Percentiles rank a stretch among this genome's conserved stretches.
Conservation (phyloP, 2,797 vertebrate genomes). For the Arremon aurantiirostris region DNA sequence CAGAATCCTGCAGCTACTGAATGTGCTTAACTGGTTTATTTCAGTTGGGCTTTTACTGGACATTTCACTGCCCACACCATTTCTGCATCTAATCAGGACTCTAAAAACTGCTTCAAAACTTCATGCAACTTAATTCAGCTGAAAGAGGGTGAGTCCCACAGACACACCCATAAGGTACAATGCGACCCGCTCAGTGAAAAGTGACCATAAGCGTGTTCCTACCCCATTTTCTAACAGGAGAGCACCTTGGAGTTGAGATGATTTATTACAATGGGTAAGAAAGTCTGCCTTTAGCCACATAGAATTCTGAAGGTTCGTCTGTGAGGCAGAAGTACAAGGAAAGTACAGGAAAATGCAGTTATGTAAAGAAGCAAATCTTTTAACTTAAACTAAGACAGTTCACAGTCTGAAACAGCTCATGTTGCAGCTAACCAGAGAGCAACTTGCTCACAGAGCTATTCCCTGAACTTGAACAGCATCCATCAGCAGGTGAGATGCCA, state of each 20-base stretch:
- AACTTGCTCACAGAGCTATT: neutral
- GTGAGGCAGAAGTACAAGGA: no score
- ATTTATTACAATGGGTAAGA: no score
- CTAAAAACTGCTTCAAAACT: neutral
- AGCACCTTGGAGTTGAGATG: no score
- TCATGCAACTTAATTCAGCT: neutral
- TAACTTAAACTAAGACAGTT: neutral
- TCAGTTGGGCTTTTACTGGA: neutral
- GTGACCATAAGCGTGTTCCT: accelerated
- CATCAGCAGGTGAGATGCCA: neutral
- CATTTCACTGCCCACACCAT: neutral
- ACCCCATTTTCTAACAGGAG: neutral
- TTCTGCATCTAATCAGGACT: neutral
- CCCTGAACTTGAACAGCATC: neutral
- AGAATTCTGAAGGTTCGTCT: no score
- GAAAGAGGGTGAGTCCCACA: neutral
- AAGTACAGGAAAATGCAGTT: neutral
- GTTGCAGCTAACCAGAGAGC: neutral
- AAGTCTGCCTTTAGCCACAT: no score
- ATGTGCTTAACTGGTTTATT: neutral
- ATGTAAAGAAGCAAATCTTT: neutral
- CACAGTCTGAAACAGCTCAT: neutral
- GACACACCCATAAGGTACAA: neutral
- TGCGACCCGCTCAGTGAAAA: neutral
- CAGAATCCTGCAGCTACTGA: neutral